Evolutionary conservation across 2,888 invertebrate species (phyloP), one percentile per base, ranked within the genome.

Genomic region (Dryobota labecula): DNA sequence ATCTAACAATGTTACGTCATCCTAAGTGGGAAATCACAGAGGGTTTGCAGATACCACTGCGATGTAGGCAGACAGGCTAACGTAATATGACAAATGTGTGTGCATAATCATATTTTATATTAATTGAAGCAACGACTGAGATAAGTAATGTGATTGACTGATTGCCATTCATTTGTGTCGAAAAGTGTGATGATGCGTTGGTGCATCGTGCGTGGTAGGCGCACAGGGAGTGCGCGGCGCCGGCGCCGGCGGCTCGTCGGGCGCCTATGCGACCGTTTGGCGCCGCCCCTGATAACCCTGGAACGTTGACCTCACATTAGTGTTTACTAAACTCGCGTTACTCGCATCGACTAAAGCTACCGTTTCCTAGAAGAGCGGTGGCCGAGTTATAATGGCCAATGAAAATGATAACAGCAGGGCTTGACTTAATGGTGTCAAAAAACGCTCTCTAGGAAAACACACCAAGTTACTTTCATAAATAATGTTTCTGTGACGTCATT

Each of bases 241-340:
- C 63, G 70, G 58, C 70, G 77, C 73, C 76, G 73, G 76, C 83
- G 83, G 78, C 74, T 70, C 70, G 81, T 79, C 78, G 84, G 84
- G 70, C 88, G 91, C 86, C 91, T 91, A 89, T 89, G 92, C 94
- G 94, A 92, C 93, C 90, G 92, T 92, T 89, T 91, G 95, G 93
- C 95, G 95, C 94, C 94, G 94, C 93, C 92, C 90, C 92, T 91
- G 95, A 95, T 95, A 95, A 95, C 95, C 95, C 89, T 92, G 91
- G 93, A 93, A 91, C 93, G 94, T 94, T 94, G 95, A 95, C 94
- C 95, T 90, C 91, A 91, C 92, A 92, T 93, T 93, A 90, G 89
- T 94, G 92, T 93, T 93, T 94, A 94, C 93, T 91, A 93, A 94
- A 91, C 90, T 89, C 86, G 87, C 87, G 86, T 85, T 88, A 90